phyloP scores from a whole-genome alignment of 1,140 invertebrate genomes.

The Panulirus ornatus region DNA sequence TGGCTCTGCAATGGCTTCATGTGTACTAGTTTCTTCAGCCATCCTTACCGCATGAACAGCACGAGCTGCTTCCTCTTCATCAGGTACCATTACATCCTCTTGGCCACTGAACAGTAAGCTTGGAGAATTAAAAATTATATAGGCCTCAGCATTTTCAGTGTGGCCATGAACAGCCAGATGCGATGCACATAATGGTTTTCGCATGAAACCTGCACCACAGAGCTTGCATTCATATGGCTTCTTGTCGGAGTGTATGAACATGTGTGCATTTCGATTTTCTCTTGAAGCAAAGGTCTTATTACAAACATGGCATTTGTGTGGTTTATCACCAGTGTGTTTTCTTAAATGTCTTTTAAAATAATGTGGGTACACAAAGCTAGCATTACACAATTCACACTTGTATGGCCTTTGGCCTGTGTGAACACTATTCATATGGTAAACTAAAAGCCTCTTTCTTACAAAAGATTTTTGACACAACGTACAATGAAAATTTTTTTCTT shows the following conservation, averaged over 20 bases:
- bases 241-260: conserved; percentile 61
- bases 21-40: conserved; percentile 51
- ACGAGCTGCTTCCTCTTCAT: conserved; percentile 30
- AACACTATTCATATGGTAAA: conserved; percentile 89
- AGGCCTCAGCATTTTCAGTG: conserved; percentile 54
- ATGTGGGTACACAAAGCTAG: conserved; percentile 90
- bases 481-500: conserved; percentile 83
- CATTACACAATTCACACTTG: conserved; percentile 85
- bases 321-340: conserved; percentile 89
- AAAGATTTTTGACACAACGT: conserved; percentile 85
- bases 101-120: conserved; percentile 56
- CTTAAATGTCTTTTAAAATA: conserved; percentile 89
- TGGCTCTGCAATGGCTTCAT: conserved; percentile 34
- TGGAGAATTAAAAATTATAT: conserved; percentile 70
- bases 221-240: conserved; percentile 62
- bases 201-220: conserved; percentile 62
- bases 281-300: conserved; percentile 89
- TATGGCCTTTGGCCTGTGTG: conserved; percentile 89
- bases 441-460: conserved; percentile 85
- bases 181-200: conserved; percentile 86
- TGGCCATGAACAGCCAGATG: conserved; percentile 83
- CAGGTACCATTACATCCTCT: conserved; percentile 22
- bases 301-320: conserved; percentile 88
- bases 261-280: conserved; percentile 61
- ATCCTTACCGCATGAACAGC: conserved; percentile 48